These are phyloP conservation scores for Phalacrocorax aristotelis DNA, from an alignment of 2,113 vertebrate species.

Conservation along the genomic window DNA sequence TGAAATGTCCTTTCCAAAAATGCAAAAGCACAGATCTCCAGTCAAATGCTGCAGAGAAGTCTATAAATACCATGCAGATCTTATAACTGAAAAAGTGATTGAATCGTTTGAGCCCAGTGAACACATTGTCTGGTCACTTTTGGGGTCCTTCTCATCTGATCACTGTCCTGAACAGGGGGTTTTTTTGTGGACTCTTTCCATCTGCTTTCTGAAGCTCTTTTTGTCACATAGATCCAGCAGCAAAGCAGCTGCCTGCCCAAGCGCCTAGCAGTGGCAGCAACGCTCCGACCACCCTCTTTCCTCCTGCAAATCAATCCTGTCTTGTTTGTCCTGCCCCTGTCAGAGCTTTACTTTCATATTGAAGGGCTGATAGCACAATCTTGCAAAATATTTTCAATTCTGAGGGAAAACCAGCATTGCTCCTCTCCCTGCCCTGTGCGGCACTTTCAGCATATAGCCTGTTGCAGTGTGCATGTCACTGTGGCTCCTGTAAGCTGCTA, in stretches of 20 bases:
- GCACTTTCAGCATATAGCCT: rapidly evolving
- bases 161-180: background rate
- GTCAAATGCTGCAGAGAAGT: background rate
- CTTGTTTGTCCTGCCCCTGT: background rate
- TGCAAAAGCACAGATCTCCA: background rate
- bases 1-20: constrained; percentile 23
- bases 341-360: background rate
- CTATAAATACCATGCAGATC: background rate
- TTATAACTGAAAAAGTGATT: background rate
- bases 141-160: background rate
- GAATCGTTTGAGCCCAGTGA: background rate
- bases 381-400: background rate
- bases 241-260: background rate
- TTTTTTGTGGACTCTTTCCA: background rate
- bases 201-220: background rate
- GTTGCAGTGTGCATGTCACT: rapidly evolving
- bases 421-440: rapidly evolving
- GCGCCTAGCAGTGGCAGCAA: rapidly evolving
- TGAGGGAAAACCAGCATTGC: rapidly evolving
- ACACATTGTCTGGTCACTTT: background rate
- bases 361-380: too few relatives aligned
- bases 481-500: background rate
- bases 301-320: background rate
- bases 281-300: background rate
- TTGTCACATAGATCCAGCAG: background rate